Conservation (phyloP, 2,113 vertebrate genomes). For the Scortum barcoo region DNA sequence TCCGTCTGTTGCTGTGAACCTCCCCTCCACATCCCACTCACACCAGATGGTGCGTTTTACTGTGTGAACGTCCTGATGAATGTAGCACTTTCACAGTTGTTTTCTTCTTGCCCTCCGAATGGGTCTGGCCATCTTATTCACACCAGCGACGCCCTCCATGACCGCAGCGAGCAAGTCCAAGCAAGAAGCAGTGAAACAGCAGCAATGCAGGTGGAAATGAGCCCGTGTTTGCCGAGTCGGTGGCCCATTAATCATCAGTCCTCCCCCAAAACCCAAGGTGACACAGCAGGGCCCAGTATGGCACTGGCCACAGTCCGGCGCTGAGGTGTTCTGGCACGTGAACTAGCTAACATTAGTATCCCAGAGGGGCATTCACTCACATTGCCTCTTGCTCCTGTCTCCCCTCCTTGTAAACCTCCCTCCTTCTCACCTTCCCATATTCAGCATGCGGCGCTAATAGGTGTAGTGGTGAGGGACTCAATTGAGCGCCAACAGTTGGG, state of each 20-base stretch:
- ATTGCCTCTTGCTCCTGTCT: conserved; percentile 34
- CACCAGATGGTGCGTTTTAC: conserved; percentile 66
- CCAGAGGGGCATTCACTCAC: conserved; percentile 63
- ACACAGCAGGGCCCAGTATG: conserved; percentile 38
- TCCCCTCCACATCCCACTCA: conserved; percentile 22
- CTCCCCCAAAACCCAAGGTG: conserved; percentile 74
- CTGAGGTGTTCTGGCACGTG: conserved; percentile 47
- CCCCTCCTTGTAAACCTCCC: conserved; percentile 38
- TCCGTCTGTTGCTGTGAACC: conserved; percentile 29
- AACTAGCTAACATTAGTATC: conserved; percentile 63
- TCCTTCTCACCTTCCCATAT: conserved; percentile 34
- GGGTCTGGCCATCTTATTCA: conserved; percentile 55
- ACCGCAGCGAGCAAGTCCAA: conserved; percentile 27
- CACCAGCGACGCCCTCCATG: conserved; percentile 28
- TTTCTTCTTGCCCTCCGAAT: conserved; percentile 57
- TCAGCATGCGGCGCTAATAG: conserved; percentile 45
- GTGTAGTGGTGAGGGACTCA: conserved; percentile 53
- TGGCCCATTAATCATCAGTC: conserved; percentile 74
- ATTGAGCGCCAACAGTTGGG: conserved; percentile 55
- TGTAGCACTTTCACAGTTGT: conserved; percentile 54
- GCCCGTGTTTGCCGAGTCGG: conserved; percentile 60
- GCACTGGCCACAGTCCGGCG: conserved; percentile 11
- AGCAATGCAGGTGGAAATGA: conserved; percentile 62
- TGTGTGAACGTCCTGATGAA: conserved; percentile 62
- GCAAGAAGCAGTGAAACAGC: conserved; percentile 51